Base-by-base conservation (phyloP, 2,113 vertebrate species). In the Empidonax traillii region DNA sequence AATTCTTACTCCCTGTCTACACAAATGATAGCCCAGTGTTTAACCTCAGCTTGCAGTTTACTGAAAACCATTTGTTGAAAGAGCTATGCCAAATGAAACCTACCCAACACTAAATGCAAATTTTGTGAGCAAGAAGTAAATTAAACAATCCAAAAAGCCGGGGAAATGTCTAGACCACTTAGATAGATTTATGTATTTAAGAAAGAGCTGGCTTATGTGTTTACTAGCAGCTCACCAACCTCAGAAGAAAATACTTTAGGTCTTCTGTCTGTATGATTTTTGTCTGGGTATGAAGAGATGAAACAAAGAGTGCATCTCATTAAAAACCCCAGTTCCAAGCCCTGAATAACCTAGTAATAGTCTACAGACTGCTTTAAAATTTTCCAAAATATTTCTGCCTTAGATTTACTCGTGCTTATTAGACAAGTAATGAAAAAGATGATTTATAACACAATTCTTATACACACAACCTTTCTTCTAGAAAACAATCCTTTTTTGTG, bases 381-480 rank as follows among this genome's bases (percentile, higher is more conserved):
- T 77, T 83, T 35, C 30, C 68, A 53, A 59, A 90, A 81, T 12
- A 21, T 76, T 86, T 46, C 55, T 88, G 46, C 33, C 18, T 44
- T 28, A n/a, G 75, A 63, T 52, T 65, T 61, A 46, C 28, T 85
- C 23, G 47, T 47, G 8, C 16, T 84, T 87, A 47, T 84, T 79
- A 59, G 49, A 33, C n/a, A 9, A 8, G 5, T 44, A 65, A 63
- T 33, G 51, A 85, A 76, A 90, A 55, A 41, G 3, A n/a, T 25
- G 8, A 84, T 92, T 71, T 94, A 84, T 74, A 78, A 47, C 41
- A 41, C 37, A 84, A n/a, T 86, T 31, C 17, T 93, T 78, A 37
- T 10, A 77, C 33, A 73, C 37, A 80, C 33, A 90, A 81, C 39
- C 56, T 91, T 93, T 95, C 61, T 92, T 86, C 83, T 75, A 92